phyloP scores from a whole-genome alignment of 2,797 vertebrate species.

The Austrolebias charrua region DNA sequence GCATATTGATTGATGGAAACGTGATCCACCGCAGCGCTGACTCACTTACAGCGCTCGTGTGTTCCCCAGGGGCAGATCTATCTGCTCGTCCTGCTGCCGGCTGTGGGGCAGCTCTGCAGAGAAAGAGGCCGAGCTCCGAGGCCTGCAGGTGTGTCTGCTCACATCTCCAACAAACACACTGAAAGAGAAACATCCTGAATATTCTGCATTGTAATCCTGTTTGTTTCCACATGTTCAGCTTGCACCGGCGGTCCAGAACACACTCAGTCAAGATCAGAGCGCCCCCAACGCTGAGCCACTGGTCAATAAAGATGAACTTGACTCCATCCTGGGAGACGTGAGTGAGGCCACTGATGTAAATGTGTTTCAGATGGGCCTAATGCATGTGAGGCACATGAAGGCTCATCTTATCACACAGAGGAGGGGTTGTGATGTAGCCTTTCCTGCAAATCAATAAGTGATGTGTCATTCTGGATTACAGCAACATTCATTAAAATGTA shows the following conservation, averaged over 20 bases:
- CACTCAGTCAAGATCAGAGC: constrained; percentile 53
- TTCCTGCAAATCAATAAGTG: constrained; percentile 9
- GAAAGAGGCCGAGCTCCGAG: constrained; percentile 52
- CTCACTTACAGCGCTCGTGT: constrained; percentile 23
- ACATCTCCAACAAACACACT: not conserved
- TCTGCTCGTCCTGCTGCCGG: constrained; percentile 73
- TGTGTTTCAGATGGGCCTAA: not conserved
- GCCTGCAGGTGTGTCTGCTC: constrained; percentile 65
- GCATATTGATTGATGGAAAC: constrained; percentile 42
- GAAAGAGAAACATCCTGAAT: constrained; percentile 3
- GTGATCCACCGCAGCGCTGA: constrained; percentile 18
- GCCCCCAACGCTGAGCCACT: constrained; percentile 62
- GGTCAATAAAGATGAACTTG: constrained; percentile 84
- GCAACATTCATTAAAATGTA: no score
- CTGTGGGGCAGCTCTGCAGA: constrained; percentile 58
- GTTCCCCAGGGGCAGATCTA: constrained; percentile 67
- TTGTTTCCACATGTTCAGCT: constrained; percentile 35
- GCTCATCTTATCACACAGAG: constrained; percentile 7
- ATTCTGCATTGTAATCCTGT: constrained; percentile 5
- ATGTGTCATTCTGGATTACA: constrained; percentile 4
- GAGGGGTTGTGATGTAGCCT: constrained; percentile 1
- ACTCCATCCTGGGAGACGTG: constrained; percentile 88
- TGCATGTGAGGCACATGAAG: constrained; percentile 6
- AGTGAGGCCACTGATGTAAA: constrained; percentile 16
- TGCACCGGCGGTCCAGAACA: constrained; percentile 45